Conservation (phyloP, 2,113 vertebrate genomes). For the Gavialis gangeticus region DNA sequence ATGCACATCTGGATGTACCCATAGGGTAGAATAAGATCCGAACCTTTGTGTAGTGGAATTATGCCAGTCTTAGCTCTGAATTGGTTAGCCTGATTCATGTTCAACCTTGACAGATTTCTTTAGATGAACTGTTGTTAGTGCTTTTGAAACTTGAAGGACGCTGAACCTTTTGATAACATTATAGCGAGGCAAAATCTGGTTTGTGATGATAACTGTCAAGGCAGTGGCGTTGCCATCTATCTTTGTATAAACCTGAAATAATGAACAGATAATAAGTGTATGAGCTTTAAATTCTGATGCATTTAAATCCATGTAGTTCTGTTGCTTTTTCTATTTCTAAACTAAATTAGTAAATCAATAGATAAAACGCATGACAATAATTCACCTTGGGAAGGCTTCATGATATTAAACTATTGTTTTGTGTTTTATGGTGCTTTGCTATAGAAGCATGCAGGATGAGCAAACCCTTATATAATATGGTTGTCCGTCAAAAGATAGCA, state of each 20-base stretch:
- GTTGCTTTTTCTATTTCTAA: not conserved
- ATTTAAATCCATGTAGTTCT: not conserved
- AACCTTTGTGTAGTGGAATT: not conserved
- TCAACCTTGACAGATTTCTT: not conserved
- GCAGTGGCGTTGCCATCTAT: too few species aligned
- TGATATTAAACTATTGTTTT: not conserved
- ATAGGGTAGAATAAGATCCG: too few species aligned
- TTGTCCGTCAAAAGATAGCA: constrained; percentile 54
- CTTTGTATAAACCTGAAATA: not conserved
- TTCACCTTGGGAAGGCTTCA: not conserved
- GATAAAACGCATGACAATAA: not conserved
- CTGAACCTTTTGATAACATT: not conserved
- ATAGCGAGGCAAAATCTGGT: not conserved
- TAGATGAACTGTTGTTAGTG: not conserved
- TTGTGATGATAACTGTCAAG: not conserved
- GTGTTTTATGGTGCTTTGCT: not conserved
- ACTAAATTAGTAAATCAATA: not conserved
- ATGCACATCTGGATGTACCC: too few species aligned
- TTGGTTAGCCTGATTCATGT: not conserved
- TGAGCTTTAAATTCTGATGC: not conserved
- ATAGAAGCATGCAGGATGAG: not conserved
- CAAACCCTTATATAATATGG: not conserved
- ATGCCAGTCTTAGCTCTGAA: not conserved
- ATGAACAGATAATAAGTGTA: not conserved
- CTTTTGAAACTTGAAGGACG: not conserved